phyloP scores from a whole-genome alignment of 1,140 invertebrate genomes.

The Drosophila kanapiae region DNA sequence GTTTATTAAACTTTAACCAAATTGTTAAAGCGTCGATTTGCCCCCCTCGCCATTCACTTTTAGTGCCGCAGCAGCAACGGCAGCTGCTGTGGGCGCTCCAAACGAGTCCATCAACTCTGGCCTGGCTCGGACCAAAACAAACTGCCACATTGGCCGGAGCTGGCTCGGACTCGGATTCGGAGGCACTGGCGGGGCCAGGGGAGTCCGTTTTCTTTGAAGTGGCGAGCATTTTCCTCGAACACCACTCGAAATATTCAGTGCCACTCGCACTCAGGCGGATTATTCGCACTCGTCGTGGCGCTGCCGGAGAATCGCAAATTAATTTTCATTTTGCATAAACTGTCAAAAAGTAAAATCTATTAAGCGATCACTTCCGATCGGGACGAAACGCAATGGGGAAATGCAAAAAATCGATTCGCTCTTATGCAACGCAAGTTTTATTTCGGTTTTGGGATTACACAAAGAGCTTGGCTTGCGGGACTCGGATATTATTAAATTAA shows the following conservation, averaged over 20 bases:
- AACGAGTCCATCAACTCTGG: slow-evolving; percentile 81
- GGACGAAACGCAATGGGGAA: slow-evolving; percentile 18
- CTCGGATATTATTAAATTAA: background rate
- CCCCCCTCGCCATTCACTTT: slow-evolving; percentile 68
- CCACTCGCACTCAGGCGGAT: slow-evolving; percentile 21
- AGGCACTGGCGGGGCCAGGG: slow-evolving; percentile 21
- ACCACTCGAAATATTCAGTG: slow-evolving; percentile 27
- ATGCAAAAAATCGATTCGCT: slow-evolving; percentile 9
- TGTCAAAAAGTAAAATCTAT: slow-evolving; percentile 63
- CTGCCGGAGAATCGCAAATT: slow-evolving; percentile 50
- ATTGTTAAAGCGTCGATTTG: slow-evolving; percentile 75
- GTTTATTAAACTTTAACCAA: slow-evolving; percentile 83
- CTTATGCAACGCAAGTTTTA: slow-evolving; percentile 33
- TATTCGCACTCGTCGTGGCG: slow-evolving; percentile 9
- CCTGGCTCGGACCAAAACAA: slow-evolving; percentile 63
- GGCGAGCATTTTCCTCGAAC: slow-evolving; percentile 52
- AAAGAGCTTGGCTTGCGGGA: background rate
- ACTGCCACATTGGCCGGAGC: slow-evolving; percentile 61
- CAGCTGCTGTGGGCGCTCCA: slow-evolving; percentile 60
- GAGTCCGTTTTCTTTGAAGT: slow-evolving; percentile 31
- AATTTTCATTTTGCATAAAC: slow-evolving; percentile 53
- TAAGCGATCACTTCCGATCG: slow-evolving; percentile 43
- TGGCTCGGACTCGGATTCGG: slow-evolving; percentile 33
- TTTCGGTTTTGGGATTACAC: background rate
- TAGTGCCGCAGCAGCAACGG: slow-evolving; percentile 26